A percentile compares a stretch with the other conserved stretches of the same genome.
Evolutionary conservation across 2,797 vertebrate genomes (phyloP).

Genomic region (Falco concolor): DNA sequence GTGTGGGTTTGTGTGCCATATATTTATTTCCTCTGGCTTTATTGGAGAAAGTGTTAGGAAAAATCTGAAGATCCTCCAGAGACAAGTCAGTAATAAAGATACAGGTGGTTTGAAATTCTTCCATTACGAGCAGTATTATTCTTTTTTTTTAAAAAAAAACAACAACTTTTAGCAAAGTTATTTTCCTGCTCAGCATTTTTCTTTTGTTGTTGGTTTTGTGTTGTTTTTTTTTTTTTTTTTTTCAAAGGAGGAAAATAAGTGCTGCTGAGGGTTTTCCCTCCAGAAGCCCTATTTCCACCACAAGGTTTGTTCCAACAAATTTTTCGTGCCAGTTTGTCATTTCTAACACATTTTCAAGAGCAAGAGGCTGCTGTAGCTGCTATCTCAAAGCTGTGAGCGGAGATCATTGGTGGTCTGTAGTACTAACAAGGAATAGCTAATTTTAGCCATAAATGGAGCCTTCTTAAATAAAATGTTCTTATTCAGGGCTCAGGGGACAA

Average conservation of each 20-base stretch:
- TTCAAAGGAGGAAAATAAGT: neutral
- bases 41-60: neutral
- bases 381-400: neutral
- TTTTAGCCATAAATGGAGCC: neutral
- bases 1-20: fast-evolving
- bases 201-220: neutral
- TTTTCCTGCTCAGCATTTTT: neutral
- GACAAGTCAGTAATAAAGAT: neutral
- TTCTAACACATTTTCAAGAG: constrained; percentile 4
- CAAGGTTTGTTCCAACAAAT: neutral
- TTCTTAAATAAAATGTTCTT: neutral
- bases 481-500: neutral
- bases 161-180: neutral
- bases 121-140: neutral
- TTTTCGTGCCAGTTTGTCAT: neutral
- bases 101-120: neutral
- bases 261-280: neutral
- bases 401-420: neutral
- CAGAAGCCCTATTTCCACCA: neutral
- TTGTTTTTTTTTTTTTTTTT: neutral
- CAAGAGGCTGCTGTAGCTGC: neutral
- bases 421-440: neutral
- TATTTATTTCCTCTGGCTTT: neutral
- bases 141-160: neutral
- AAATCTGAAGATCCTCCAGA: neutral